Conservation (phyloP, 1,140 invertebrate genomes). For the Chironomus striatipennis region DNA sequence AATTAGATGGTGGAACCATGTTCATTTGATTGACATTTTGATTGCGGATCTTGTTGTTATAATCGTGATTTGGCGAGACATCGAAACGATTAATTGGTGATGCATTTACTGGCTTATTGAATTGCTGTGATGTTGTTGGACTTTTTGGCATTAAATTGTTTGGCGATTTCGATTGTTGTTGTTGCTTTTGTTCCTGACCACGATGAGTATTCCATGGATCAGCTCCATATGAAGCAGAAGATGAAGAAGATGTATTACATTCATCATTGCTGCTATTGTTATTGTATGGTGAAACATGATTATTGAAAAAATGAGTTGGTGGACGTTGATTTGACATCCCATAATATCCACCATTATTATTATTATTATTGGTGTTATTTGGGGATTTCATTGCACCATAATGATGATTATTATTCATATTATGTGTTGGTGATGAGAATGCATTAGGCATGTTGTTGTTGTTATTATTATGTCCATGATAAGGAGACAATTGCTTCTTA, state of each 20-base stretch:
- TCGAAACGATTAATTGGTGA: background rate
- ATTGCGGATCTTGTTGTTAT: background rate
- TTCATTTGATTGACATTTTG: background rate
- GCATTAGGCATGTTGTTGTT: background rate
- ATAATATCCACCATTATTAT: background rate
- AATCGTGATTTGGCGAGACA: background rate
- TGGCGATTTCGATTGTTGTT: background rate
- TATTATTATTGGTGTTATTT: background rate
- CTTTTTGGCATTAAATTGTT: background rate
- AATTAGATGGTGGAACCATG: background rate
- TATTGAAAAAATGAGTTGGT: background rate
- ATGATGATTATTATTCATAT: background rate
- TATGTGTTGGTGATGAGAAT: too few relatives aligned
- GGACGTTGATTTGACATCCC: background rate
- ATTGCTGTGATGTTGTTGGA: background rate
- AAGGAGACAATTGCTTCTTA: background rate
- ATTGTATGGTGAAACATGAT: background rate
- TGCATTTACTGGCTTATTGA: background rate
- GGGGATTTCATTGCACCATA: background rate
- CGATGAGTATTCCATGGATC: background rate
- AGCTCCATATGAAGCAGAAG: background rate
- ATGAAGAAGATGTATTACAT: background rate
- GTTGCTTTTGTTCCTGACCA: too few relatives aligned
- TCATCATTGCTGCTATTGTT: background rate
- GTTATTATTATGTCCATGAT: background rate